Evolutionary conservation across 2,113 vertebrate genomes (phyloP).

Genomic region (Oophaga pumilio): DNA sequence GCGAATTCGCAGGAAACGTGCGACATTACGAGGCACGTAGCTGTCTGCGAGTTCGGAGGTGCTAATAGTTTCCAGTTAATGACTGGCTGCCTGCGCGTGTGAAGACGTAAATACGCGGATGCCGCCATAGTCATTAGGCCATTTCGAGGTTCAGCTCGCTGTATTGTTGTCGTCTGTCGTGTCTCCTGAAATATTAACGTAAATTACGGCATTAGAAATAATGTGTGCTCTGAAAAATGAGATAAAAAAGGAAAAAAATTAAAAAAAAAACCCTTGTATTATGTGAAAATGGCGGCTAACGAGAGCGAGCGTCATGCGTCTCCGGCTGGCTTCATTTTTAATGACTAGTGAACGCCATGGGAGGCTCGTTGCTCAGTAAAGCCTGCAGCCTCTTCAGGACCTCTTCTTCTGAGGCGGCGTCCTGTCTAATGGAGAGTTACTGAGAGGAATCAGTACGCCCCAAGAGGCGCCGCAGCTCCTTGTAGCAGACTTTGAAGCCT

Average conservation of each 20-base stretch:
- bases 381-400: not conserved
- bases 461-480: not conserved
- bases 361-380: not conserved
- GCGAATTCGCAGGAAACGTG: not conserved
- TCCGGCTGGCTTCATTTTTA: not conserved
- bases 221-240: not conserved
- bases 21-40: too few relatives aligned
- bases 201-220: not conserved
- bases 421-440: conserved; percentile 29
- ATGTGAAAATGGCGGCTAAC: not conserved
- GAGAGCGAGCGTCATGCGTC: not conserved
- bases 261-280: not conserved
- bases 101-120: not conserved
- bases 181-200: not conserved
- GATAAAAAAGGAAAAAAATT: not conserved
- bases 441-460: not conserved
- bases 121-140: not conserved
- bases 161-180: not conserved
- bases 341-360: conserved; percentile 1
- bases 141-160: not conserved
- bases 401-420: conserved; percentile 38
- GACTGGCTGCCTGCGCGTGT: not conserved
- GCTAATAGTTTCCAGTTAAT: not conserved
- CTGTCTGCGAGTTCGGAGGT: not conserved
- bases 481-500: not conserved